Conservation (phyloP, 2,888 invertebrate genomes). For the Hoplodrina ambigua region DNA sequence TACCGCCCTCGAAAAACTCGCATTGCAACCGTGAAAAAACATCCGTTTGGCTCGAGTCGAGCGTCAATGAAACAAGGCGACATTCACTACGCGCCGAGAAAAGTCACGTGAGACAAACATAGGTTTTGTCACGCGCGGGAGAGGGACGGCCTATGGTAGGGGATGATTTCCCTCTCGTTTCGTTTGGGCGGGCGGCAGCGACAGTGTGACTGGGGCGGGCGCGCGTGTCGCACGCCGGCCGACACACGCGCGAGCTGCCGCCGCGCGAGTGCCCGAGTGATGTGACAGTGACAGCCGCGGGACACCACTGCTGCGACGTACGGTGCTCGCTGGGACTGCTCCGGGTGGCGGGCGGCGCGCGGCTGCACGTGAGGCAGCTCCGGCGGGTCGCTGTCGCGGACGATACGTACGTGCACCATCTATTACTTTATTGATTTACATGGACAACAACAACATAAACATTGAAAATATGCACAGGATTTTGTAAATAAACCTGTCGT, state of each 20-base stretch:
- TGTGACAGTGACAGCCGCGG: conserved; percentile 32
- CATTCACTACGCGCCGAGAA: conserved; percentile 80
- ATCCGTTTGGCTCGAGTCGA: conserved; percentile 69
- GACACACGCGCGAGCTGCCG: conserved; percentile 45
- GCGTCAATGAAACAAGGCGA: conserved; percentile 85
- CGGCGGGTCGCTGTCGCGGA: not conserved
- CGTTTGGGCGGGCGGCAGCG: conserved; percentile 79
- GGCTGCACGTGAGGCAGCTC: conserved; percentile 18
- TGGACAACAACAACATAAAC: conserved; percentile 24
- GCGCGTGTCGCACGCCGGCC: conserved; percentile 62
- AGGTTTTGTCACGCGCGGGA: conserved; percentile 62
- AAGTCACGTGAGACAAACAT: conserved; percentile 71
- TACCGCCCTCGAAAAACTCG: conserved; percentile 34
- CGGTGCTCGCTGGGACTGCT: no score
- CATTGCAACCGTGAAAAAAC: conserved; percentile 65
- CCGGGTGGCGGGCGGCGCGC: no score
- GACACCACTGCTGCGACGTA: not conserved
- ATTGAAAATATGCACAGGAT: conserved; percentile 12
- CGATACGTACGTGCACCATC: conserved; percentile 20
- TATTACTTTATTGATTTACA: conserved; percentile 28
- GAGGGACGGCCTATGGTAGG: conserved; percentile 67
- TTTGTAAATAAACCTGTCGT: not conserved
- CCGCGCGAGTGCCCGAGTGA: conserved; percentile 46
- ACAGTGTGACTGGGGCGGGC: conserved; percentile 77
- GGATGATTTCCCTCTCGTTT: conserved; percentile 88